A percentile compares a stretch with the other conserved stretches of the same genome.
These are phyloP conservation scores for Sebastes taczanowskii DNA, from an alignment of 2,797 vertebrate species.

Conservation along the genomic window DNA sequence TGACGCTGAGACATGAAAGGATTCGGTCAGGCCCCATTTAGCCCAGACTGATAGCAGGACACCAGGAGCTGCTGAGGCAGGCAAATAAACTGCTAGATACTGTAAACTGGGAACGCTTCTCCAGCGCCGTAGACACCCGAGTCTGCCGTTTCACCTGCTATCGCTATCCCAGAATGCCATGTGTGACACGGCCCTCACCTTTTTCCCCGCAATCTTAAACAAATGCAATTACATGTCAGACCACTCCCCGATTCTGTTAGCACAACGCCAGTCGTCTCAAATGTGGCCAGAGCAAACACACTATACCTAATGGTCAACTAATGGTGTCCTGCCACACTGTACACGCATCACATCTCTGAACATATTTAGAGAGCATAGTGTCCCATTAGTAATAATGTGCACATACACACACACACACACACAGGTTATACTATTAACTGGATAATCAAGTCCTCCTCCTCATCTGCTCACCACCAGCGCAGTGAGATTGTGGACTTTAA, in stretches of 20 bases:
- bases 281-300: slow-evolving; percentile 58
- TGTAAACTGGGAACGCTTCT: slow-evolving; percentile 64
- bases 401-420: slow-evolving; percentile 1
- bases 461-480: slow-evolving; percentile 45
- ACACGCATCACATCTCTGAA: slow-evolving; percentile 35
- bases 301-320: slow-evolving; percentile 66
- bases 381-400: slow-evolving; percentile 45
- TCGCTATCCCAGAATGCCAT: slow-evolving; percentile 34
- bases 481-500: slow-evolving; percentile 73
- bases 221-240: slow-evolving; percentile 60
- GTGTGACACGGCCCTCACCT: slow-evolving; percentile 70
- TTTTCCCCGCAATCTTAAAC: slow-evolving; percentile 66
- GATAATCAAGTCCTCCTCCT: slow-evolving; percentile 64
- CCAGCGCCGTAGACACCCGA: slow-evolving; percentile 32
- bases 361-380: neutral
- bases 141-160: slow-evolving; percentile 64
- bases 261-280: slow-evolving; percentile 62
- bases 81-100: slow-evolving; percentile 60
- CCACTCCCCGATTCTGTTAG: slow-evolving; percentile 58
- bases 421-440: slow-evolving; percentile 58
- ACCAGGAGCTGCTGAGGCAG: slow-evolving; percentile 74
- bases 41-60: slow-evolving; percentile 81
- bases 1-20: slow-evolving; percentile 80
- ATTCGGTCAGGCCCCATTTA: slow-evolving; percentile 84
- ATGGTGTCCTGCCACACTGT: slow-evolving; percentile 59